A percentile compares a stretch with the other conserved stretches of the same genome.
phyloP scores from a whole-genome alignment of 2,797 vertebrate species.

The Melanitta fusca region DNA sequence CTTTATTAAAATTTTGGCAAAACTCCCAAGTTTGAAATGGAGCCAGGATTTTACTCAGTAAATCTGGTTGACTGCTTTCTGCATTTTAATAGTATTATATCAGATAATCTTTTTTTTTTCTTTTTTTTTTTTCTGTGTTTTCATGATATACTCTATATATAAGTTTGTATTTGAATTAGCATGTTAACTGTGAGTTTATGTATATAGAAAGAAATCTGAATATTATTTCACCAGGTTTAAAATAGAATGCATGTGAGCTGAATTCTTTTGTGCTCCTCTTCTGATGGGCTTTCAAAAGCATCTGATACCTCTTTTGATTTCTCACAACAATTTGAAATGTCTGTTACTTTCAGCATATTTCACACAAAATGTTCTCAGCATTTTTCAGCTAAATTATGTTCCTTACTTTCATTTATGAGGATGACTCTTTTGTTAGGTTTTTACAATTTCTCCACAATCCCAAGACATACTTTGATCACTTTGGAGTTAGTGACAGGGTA shows the following conservation, averaged over 20 bases:
- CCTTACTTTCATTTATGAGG: neutral
- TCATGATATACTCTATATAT: neutral
- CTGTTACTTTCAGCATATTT: neutral
- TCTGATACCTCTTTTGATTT: neutral
- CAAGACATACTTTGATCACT: neutral
- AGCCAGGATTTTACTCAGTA: neutral
- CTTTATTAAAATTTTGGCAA: neutral
- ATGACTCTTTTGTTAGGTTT: neutral
- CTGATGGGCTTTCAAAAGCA: neutral
- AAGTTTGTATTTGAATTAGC: neutral
- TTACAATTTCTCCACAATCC: neutral
- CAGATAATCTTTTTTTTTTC: accelerated
- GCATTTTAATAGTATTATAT: neutral
- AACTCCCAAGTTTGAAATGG: neutral
- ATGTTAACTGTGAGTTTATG: neutral
- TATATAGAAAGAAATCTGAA: neutral
- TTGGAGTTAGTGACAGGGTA: neutral
- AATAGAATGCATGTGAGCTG: neutral
- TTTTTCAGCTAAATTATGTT: neutral
- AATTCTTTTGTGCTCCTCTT: neutral
- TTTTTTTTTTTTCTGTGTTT: neutral
- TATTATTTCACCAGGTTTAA: neutral
- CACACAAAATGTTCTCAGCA: neutral
- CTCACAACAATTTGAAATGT: neutral
- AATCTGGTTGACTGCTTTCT: neutral